A percentile compares a stretch with the other conserved stretches of the same genome.
These are phyloP conservation scores for Phragmatobia fuliginosa DNA, from an alignment of 2,888 invertebrate species.

Conservation along the genomic window DNA sequence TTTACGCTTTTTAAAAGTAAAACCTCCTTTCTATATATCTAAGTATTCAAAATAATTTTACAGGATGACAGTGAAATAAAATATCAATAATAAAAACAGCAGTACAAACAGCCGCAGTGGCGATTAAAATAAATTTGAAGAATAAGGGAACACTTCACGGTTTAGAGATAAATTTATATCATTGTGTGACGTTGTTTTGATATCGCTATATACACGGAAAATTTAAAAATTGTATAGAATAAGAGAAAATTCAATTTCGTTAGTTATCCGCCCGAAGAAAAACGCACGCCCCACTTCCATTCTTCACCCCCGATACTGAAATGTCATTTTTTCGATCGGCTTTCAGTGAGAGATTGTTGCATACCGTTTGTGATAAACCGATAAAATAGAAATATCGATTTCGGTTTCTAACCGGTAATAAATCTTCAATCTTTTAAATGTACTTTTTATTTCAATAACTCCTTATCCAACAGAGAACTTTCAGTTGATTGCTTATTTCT, in stretches of 20 bases:
- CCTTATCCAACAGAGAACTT: too few species aligned
- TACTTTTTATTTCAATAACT: not conserved
- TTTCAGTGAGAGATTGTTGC: conserved; percentile 54
- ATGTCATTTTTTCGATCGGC: conserved; percentile 80
- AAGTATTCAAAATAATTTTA: conserved; percentile 18
- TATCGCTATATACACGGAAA: conserved; percentile 58
- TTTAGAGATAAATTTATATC: conserved; percentile 42
- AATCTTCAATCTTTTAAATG: not conserved
- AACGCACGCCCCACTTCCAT: conserved; percentile 64
- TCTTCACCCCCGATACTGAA: conserved; percentile 70
- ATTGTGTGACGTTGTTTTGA: conserved; percentile 38
- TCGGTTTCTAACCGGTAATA: not conserved
- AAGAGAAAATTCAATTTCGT: conserved; percentile 66
- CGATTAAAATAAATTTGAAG: conserved; percentile 48
- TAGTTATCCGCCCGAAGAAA: conserved; percentile 65
- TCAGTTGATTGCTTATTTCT: not conserved
- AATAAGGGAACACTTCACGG: conserved; percentile 38
- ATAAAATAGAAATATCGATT: conserved; percentile 8
- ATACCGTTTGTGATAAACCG: conserved; percentile 31
- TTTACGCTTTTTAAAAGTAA: conserved; percentile 31
- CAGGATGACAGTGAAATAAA: conserved; percentile 47
- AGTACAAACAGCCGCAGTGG: conserved; percentile 62
- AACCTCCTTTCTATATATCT: conserved; percentile 24
- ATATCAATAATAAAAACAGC: conserved; percentile 71
- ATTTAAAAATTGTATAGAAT: conserved; percentile 60